Conservation (phyloP, 64 coral and sea anemone species). For the Stylophora pistillata region DNA sequence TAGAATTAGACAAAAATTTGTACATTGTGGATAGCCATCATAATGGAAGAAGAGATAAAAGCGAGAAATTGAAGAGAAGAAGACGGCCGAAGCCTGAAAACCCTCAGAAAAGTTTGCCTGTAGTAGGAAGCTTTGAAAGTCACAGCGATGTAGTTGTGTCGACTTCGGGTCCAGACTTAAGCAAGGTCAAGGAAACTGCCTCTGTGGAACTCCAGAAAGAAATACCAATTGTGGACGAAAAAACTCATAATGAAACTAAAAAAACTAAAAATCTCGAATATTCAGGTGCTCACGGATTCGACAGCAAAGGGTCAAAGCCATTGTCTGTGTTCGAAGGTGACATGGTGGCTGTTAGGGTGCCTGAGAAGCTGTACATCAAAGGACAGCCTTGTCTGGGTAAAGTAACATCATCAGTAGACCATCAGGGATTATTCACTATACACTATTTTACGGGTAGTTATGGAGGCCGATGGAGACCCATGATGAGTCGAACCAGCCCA, state of each 20-base stretch:
- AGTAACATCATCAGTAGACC: constrained; percentile 62
- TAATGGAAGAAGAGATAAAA: neutral
- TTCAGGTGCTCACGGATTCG: neutral
- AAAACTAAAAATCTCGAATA: constrained; percentile 1
- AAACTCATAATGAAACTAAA: neutral
- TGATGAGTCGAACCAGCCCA: constrained; percentile 96
- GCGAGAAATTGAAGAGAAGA: neutral
- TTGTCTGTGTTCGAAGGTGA: constrained; percentile 73
- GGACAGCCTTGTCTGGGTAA: constrained; percentile 95
- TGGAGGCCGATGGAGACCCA: constrained; percentile 81
- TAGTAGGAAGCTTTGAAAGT: neutral
- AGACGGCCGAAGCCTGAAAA: constrained; percentile 13
- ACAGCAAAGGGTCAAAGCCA: neutral
- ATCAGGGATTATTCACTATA: constrained; percentile 70
- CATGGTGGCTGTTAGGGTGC: constrained; percentile 88
- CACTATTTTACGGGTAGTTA: constrained; percentile 95
- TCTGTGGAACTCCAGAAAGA: neutral
- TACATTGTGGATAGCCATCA: constrained; percentile 20
- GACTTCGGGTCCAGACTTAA: neutral
- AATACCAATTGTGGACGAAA: neutral
- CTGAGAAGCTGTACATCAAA: constrained; percentile 91
- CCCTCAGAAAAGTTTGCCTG: neutral
- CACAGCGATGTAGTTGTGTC: neutral
- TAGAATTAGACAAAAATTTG: constrained; percentile 16
- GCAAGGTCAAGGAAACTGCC: neutral